Percentiles rank a stretch among this genome's conserved stretches.
phyloP scores from a whole-genome alignment of 23 tunicate genomes.

The Aplidium turbinatum region DNA sequence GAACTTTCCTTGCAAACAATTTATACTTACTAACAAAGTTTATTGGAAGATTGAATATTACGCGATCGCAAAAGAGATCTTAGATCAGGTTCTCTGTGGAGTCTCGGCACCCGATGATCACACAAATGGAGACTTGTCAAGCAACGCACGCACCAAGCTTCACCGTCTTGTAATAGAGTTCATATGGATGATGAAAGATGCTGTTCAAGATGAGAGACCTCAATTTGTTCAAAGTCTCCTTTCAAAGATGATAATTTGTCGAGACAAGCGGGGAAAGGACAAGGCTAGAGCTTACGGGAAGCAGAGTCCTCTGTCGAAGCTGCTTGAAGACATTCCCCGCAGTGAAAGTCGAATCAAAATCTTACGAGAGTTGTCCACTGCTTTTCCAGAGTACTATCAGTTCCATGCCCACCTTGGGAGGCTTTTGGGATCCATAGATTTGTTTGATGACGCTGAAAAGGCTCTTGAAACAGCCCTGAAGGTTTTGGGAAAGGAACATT shows the following conservation, averaged over 20 bases:
- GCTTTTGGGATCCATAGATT: background rate
- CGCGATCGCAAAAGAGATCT: constrained; percentile 44
- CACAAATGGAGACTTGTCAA: background rate
- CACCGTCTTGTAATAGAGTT: constrained; percentile 17
- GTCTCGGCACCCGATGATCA: background rate
- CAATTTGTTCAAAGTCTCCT: background rate
- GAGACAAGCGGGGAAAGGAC: constrained; percentile 3
- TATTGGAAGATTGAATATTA: constrained; percentile 41
- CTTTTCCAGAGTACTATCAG: constrained; percentile 29
- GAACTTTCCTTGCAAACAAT: constrained; percentile 11
- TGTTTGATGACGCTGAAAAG: constrained; percentile 22
- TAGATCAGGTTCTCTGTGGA: constrained; percentile 35
- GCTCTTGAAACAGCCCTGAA: constrained; percentile 9
- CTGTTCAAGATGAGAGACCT: background rate
- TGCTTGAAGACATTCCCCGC: constrained; percentile 17
- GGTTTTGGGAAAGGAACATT: background rate
- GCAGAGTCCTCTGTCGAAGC: background rate
- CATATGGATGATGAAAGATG: constrained; percentile 16
- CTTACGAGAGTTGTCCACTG: constrained; percentile 1
- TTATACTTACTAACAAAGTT: constrained; percentile 14
- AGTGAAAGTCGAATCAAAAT: constrained; percentile 3
- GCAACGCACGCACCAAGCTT: constrained; percentile 3
- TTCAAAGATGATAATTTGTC: constrained; percentile 12
- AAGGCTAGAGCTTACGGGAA: background rate
- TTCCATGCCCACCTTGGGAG: constrained; percentile 54